Evolutionary conservation across 2,113 vertebrate species (phyloP).

Genomic region (Zapus hudsonius): DNA sequence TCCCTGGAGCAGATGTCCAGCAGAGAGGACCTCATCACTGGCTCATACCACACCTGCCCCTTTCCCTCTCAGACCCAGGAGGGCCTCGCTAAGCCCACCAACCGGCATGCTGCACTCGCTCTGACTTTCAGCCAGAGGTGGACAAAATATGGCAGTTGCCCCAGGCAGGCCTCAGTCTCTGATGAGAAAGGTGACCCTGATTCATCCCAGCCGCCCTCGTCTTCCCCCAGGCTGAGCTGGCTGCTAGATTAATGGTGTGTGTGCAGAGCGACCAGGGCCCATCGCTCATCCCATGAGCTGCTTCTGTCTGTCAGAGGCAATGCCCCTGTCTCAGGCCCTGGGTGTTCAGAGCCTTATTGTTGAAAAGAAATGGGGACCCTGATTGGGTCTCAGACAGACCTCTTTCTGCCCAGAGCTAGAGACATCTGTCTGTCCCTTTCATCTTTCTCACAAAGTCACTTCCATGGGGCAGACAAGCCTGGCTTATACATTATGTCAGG

Average conservation of each 20-base stretch:
- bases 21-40: accelerated
- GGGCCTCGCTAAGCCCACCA: accelerated
- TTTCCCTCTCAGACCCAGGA: not conserved
- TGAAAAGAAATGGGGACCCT: accelerated
- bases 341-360: not conserved
- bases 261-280: not conserved
- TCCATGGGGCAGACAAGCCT: not conserved
- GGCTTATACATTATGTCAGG: accelerated
- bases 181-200: constrained; percentile 64
- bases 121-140: not conserved
- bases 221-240: not conserved
- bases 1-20: accelerated
- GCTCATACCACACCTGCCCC: no score
- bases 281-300: not conserved
- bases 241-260: constrained; percentile 56
- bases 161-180: not conserved
- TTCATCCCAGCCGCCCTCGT: not conserved
- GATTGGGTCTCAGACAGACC: not conserved
- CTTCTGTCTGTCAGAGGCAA: not conserved
- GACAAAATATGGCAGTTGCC: accelerated
- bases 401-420: not conserved
- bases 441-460: not conserved
- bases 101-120: accelerated
- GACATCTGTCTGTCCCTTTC: not conserved
- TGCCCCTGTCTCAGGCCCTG: not conserved